phyloP scores from a whole-genome alignment of 2,888 invertebrate species.

The Leptinotarsa juncta region DNA sequence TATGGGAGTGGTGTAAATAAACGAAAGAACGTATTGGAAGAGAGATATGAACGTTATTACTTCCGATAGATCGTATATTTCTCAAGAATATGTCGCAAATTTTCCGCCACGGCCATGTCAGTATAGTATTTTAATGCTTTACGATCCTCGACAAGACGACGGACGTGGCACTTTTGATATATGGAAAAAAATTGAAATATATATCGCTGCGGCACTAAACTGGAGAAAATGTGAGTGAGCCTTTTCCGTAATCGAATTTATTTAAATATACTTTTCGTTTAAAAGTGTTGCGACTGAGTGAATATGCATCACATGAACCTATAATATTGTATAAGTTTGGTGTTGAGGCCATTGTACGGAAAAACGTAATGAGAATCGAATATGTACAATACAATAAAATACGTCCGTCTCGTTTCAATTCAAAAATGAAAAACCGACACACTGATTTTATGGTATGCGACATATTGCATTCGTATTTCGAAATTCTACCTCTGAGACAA shows the following conservation, averaged over 20 bases:
- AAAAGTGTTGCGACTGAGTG: not conserved
- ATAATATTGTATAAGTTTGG: too few relatives aligned
- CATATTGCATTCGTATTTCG: too few relatives aligned
- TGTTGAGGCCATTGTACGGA: too few relatives aligned
- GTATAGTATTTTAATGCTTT: slow-evolving; percentile 36
- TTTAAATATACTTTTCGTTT: not conserved
- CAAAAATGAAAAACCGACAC: too few relatives aligned
- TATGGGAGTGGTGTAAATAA: slow-evolving; percentile 25
- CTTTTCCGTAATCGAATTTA: not conserved
- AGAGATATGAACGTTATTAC: slow-evolving; percentile 40
- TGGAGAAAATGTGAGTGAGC: not conserved
- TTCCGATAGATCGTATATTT: slow-evolving; percentile 39
- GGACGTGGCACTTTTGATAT: slow-evolving; percentile 21
- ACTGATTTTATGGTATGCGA: too few relatives aligned
- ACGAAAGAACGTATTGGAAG: slow-evolving; percentile 36
- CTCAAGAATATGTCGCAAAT: slow-evolving; percentile 10
- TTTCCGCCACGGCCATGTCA: slow-evolving; percentile 23
- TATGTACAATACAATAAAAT: too few relatives aligned
- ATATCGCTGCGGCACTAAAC: not conserved
- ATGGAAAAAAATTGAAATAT: slow-evolving; percentile 9
- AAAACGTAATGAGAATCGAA: too few relatives aligned
- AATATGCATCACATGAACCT: too few relatives aligned
- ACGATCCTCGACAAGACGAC: slow-evolving; percentile 29
- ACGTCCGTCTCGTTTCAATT: too few relatives aligned
- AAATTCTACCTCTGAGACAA: too few relatives aligned